Base-by-base conservation (phyloP, 1,140 invertebrate species). In the Zaprionus tsacasi region DNA sequence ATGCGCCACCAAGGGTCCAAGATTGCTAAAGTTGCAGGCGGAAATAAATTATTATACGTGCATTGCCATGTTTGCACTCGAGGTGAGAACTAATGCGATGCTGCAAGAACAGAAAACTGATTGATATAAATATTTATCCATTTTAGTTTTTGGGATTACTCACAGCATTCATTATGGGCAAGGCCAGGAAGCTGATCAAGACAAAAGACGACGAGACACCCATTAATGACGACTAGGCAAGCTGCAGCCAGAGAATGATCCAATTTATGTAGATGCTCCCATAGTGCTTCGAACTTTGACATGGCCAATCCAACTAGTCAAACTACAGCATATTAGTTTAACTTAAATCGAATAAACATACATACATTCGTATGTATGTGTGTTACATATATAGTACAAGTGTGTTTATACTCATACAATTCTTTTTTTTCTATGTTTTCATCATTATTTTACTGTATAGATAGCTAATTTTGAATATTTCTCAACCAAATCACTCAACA, bases 121-220 rank as follows among this genome's bases (percentile, higher is more conserved):
- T n/a, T n/a, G n/a, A n/a, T n/a, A n/a, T n/a, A n/a, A n/a, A n/a
- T n/a, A n/a, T n/a, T n/a, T n/a, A n/a, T n/a, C n/a, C 2, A 12
- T 61, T 82, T 0, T 64, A 87, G 82, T 64, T 87, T 6, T 17
- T 87, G 60, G 73, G 82, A 10, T 33, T 87, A 35, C 69, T 87
- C 27, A 73, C 72, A 0, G 82, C 79, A 17, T 87, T 61, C 35
- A 40, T 88, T 40, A 79, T 87, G 82, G 82, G 82, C 63, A 82
- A 82, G 35, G 82, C 82, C 6, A 83, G 82, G 43, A 87, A 88
- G 68, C 52, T 80, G 48, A 75, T 72, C 60, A 87, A 87, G 68
- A 68, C 79, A 30, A 87, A 87, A 83, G 82, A 87, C 13, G 82
- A 87, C 27, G 82, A 87, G 67, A 63, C 79, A 56, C 82, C 83